Conservation (phyloP, 2,888 invertebrate genomes). For the Cataglyphis cursor region DNA sequence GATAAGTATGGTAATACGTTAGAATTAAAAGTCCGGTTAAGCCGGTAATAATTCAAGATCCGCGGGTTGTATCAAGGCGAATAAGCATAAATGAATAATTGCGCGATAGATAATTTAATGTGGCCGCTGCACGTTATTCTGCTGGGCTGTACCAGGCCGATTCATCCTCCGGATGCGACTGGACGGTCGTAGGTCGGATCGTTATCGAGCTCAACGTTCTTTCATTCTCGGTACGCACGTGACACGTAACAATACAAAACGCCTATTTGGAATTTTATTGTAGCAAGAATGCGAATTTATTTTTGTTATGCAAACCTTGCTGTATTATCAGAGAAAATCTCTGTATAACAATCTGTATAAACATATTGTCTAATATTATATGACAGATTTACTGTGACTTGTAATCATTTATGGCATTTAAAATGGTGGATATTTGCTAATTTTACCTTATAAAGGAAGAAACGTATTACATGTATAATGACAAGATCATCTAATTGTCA, state of each 20-base stretch:
- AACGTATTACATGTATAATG: neutral
- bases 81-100: slow-evolving; percentile 87
- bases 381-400: no score
- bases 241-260: slow-evolving; percentile 27
- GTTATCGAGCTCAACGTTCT: slow-evolving; percentile 63
- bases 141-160: slow-evolving; percentile 59
- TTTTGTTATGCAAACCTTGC: neutral
- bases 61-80: slow-evolving; percentile 84
- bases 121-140: slow-evolving; percentile 71
- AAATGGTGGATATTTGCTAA: neutral
- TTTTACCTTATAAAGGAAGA: neutral
- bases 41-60: slow-evolving; percentile 86
- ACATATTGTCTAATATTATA: neutral
- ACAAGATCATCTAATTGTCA: neutral
- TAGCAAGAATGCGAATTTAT: slow-evolving; percentile 36
- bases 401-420: slow-evolving; percentile 6
- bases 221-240: slow-evolving; percentile 58
- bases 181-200: slow-evolving; percentile 49
- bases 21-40: slow-evolving; percentile 84
- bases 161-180: slow-evolving; percentile 57
- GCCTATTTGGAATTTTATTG: slow-evolving; percentile 28
- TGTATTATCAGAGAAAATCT: slow-evolving; percentile 18
- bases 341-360: neutral
- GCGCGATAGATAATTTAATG: slow-evolving; percentile 85
- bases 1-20: slow-evolving; percentile 85